Conservation (phyloP, 1,140 invertebrate genomes). For the Tetramorium parvispinum region DNA sequence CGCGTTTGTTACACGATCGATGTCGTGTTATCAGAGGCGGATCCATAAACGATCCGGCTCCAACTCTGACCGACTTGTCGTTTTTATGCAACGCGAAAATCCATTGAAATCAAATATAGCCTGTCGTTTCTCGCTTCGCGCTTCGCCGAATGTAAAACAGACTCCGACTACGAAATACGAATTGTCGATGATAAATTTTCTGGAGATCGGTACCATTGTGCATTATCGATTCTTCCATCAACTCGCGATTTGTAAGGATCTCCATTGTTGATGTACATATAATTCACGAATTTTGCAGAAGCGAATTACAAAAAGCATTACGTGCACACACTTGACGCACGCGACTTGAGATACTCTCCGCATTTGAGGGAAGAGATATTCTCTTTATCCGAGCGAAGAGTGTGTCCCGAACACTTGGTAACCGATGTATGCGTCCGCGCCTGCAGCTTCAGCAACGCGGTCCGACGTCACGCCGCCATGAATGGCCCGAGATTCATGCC, state of each 20-base stretch:
- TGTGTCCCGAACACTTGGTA: constrained; percentile 8
- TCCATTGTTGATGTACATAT: not conserved
- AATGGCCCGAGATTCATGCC: constrained; percentile 70
- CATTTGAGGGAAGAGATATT: not conserved
- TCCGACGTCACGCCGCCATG: constrained; percentile 34
- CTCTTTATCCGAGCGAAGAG: not conserved
- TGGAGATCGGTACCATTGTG: not conserved
- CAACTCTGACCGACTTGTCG: not conserved
- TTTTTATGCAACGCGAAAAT: not conserved
- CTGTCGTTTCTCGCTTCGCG: not conserved
- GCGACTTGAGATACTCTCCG: not conserved
- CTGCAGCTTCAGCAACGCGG: constrained; percentile 25
- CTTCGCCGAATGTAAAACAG: not conserved
- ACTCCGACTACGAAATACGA: not conserved
- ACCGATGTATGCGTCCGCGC: constrained; percentile 45
- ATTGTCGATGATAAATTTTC: not conserved
- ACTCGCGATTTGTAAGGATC: not conserved
- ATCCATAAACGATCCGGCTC: not conserved
- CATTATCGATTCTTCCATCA: not conserved
- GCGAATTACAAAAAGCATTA: not conserved
- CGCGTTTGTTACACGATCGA: constrained; percentile 57
- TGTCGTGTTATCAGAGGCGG: not conserved
- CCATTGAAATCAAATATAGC: not conserved
- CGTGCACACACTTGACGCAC: not conserved
- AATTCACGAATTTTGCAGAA: not conserved